Evolutionary conservation across 2,797 vertebrate genomes (phyloP).

Genomic region (Cetoscarus ocellatus): DNA sequence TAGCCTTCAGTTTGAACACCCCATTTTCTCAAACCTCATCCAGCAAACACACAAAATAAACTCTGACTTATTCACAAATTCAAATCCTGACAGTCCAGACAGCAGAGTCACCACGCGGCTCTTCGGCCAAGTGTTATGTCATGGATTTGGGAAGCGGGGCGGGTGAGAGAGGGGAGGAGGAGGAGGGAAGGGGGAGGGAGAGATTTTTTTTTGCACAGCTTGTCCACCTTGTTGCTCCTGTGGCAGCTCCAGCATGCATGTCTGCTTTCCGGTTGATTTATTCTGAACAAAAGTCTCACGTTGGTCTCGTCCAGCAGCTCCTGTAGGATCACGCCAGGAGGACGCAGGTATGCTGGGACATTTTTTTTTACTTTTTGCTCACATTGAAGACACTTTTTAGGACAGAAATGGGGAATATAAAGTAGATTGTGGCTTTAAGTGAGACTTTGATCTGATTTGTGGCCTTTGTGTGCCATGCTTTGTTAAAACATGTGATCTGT

Average conservation of each 20-base stretch:
- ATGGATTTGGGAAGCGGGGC: slow-evolving; percentile 64
- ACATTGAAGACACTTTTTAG: slow-evolving; percentile 16
- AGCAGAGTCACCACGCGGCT: slow-evolving; percentile 55
- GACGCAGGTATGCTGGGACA: slow-evolving; percentile 71
- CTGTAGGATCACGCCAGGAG: slow-evolving; percentile 41
- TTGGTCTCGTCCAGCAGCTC: slow-evolving; percentile 54
- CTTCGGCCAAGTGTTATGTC: slow-evolving; percentile 70
- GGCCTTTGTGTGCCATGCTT: not conserved
- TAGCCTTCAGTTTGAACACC: slow-evolving; percentile 48
- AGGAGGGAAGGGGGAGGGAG: slow-evolving; percentile 14
- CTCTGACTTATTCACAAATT: slow-evolving; percentile 10
- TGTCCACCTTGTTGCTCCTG: slow-evolving; percentile 66
- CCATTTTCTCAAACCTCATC: not conserved
- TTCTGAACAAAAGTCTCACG: slow-evolving; percentile 58
- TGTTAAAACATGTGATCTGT: slow-evolving; percentile 16
- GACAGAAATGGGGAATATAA: not conserved
- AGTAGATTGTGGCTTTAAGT: not conserved
- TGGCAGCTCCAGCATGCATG: slow-evolving; percentile 67
- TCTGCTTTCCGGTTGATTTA: slow-evolving; percentile 64
- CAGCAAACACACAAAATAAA: slow-evolving; percentile 10
- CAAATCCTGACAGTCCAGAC: not conserved
- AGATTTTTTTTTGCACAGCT: slow-evolving; percentile 53
- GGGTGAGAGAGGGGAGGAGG: slow-evolving; percentile 37
- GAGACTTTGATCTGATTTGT: slow-evolving; percentile 14
- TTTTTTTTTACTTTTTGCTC: slow-evolving; percentile 18